Evolutionary conservation across 2,888 invertebrate genomes (phyloP), one percentile per base, ranked within the genome.

Genomic region (Parnassius mnemosyne): DNA sequence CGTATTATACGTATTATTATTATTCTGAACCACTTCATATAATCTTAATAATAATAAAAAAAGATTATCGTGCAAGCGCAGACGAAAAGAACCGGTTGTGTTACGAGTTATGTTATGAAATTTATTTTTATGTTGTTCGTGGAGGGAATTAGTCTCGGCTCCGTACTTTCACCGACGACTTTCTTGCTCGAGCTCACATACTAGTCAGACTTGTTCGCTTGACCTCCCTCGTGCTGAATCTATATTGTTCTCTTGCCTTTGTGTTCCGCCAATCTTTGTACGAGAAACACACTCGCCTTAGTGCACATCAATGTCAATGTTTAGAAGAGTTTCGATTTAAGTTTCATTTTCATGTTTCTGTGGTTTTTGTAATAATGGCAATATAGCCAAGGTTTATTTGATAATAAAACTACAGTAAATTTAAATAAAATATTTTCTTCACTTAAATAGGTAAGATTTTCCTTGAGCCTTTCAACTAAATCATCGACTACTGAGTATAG

Each of bases 151-250:
- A 84, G 84, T 79, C 69, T 72, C 73, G 81, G 76, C 76, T 74
- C 68, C 72, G 78, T 83, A 89, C 89, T 89, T 90, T 89, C 89
- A 89, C 87, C 88, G 74, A 67, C 70, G 77, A 82, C 86, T 88
- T 86, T 87, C 87, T 83, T 88, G 76, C 75, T 74, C 75, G 77
- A 67, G 71, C 76, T 75, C 71, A 73, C 72, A 71, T 79, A 82
- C 83, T 78, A 78, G 80, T 81, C 73, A 64, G 75, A 77, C 81
- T 75, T 70, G 84, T 80, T 77, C 71, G 65, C 69, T 76, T 85
- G 85, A 85, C 87, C 87, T 85, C 82, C 69, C 80, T 75, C 70
- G 66, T 68, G 70, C 74, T 69, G 66, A 69, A 66, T 68, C 70
- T 68, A 73, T 71, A 82, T 83, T 85, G 83, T 85, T 83, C 76